Percentiles rank a stretch among this genome's conserved stretches.
Evolutionary conservation across 2,797 vertebrate genomes (phyloP).

Genomic region (Sebastes elongatus): DNA sequence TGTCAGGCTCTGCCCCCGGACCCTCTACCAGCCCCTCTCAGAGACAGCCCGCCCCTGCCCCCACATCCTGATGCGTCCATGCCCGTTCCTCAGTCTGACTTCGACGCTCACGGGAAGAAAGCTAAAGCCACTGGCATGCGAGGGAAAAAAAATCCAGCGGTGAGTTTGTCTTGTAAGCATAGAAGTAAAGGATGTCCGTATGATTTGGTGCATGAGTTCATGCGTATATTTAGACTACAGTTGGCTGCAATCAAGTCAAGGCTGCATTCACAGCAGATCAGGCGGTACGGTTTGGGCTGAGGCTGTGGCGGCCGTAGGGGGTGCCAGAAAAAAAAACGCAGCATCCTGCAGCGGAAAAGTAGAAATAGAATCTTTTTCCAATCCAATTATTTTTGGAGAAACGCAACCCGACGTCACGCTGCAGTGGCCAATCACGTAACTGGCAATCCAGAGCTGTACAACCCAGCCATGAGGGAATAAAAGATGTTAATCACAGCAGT

Average conservation of each 20-base stretch:
- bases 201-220: background rate
- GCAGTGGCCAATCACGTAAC: no score
- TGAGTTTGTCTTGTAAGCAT: constrained; percentile 49
- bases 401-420: no score
- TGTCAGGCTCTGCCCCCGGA: constrained; percentile 76
- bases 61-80: constrained; percentile 90
- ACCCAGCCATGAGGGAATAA: no score
- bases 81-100: constrained; percentile 87
- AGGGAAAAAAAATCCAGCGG: constrained; percentile 68
- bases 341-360: no score
- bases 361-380: no score
- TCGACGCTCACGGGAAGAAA: constrained; percentile 65
- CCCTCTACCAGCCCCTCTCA: constrained; percentile 85
- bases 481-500: no score
- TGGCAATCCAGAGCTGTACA: no score
- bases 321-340: no score
- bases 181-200: background rate
- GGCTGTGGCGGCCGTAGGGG: no score
- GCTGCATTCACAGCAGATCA: no score
- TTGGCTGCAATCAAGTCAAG: background rate
- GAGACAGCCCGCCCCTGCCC: constrained; percentile 87
- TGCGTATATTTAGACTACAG: background rate
- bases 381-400: no score
- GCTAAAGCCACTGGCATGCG: constrained; percentile 61
- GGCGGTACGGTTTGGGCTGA: no score